A percentile compares a stretch with the other conserved stretches of the same genome.
Evolutionary conservation across 2,113 vertebrate genomes (phyloP).

Genomic region (Petrocephalus microphthalmus): DNA sequence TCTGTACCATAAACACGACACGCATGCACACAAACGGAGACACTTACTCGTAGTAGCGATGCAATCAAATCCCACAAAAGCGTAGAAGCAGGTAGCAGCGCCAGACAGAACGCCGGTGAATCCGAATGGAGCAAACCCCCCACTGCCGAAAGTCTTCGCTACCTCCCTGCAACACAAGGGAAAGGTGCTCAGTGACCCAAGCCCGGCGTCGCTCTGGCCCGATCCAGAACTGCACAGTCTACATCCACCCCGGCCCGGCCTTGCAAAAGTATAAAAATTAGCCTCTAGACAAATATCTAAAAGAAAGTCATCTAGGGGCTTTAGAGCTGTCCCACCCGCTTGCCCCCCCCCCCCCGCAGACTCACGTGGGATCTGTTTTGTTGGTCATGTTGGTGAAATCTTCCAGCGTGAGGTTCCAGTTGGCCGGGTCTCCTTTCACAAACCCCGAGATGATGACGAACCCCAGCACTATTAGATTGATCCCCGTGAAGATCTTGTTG

Average conservation of each 20-base stretch:
- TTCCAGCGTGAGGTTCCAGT: conserved; percentile 73
- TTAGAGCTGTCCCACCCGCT: background rate
- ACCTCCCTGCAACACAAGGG: background rate
- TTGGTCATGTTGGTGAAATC: conserved; percentile 50
- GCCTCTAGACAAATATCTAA: background rate
- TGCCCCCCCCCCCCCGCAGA: background rate
- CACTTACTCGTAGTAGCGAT: conserved; percentile 74
- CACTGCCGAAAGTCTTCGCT: conserved; percentile 43
- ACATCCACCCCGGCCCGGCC: background rate
- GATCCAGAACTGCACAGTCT: background rate
- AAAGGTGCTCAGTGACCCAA: background rate
- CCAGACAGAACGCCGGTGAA: conserved; percentile 55
- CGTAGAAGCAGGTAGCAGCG: conserved; percentile 22
- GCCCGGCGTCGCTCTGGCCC: background rate
- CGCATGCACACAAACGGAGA: background rate
- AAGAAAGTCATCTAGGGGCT: too few species aligned
- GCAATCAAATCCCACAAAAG: conserved; percentile 60
- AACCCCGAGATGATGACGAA: conserved; percentile 86
- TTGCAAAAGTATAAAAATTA: background rate
- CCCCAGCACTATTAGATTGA: conserved; percentile 83
- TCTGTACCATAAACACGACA: background rate
- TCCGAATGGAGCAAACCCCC: conserved; percentile 71
- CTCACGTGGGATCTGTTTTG: conserved; percentile 31
- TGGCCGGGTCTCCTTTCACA: conserved; percentile 73
- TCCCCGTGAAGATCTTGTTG: conserved; percentile 87